Base-by-base conservation (phyloP, 2,888 invertebrate species). In the Mesochorus sp. region DNA sequence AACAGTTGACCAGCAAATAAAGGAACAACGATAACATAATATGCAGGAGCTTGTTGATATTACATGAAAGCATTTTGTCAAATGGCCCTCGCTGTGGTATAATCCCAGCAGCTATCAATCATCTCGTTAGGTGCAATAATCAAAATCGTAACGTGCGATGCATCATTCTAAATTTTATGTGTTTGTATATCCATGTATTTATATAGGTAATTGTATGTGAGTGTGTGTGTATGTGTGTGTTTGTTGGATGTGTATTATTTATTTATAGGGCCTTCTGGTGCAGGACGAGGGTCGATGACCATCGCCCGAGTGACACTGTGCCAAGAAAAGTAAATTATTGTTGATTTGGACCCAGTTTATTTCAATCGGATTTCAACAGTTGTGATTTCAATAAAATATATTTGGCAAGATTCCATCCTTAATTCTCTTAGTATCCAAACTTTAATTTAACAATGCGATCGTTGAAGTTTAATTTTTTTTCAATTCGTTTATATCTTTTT, bases 111-210 rank as follows among this genome's bases (percentile, higher is more conserved):
- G 31, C 49, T 39, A 70, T 64, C 61, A 76, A 70, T 76, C 64
- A 70, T 51, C 64, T 76, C 31, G 64, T 76, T 71, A 62, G 51
- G 26, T 55, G 68, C 67, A 53, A 68, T 68, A 68, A 68, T 75
- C 12, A 64, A 34, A 64, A 14, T 47, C 37, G 47, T 37, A 24
- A 28, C 1, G 19, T 34, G 6, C 44, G 37, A 37, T 26, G 64
- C 28, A 39, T 21, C 62, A 39, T 57, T 37, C 8, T 57, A 57
- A 49, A 49, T 67, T 64, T 34, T 10, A 37, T 51, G 37, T 5
- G 14, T 59, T 62, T 37, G 53, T 34, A 10, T 1, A 49, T 49
- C 14, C 34, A 14, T n/a, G 24, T 31, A 2, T 44, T 2, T 17
- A 17, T 17, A 2, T 14, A 6, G 44, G 6, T 12, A 17, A 44